A percentile compares a stretch with the other conserved stretches of the same genome.
These are phyloP conservation scores for Deilephila elpenor DNA, from an alignment of 2,888 invertebrate species.

Conservation along the genomic window DNA sequence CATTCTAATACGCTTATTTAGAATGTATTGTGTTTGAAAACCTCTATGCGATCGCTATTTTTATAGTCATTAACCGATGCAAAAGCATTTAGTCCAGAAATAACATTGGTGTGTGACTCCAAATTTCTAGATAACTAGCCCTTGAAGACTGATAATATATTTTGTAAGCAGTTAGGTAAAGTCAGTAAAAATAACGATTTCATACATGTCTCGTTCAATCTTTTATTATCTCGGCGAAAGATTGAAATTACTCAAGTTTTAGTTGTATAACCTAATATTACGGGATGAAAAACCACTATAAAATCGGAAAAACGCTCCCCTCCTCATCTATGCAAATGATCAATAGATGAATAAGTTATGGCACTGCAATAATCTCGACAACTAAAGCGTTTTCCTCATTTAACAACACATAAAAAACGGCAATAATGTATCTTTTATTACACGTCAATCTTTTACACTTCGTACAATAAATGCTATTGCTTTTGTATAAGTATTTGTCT, in stretches of 20 bases:
- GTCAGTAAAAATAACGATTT: no score
- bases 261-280: no score
- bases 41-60: background rate
- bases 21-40: conserved; percentile 5
- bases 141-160: no score
- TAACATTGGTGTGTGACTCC: no score
- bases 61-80: background rate
- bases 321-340: background rate
- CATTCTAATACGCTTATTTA: background rate
- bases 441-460: background rate
- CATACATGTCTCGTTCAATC: no score
- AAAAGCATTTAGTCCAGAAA: background rate
- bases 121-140: no score
- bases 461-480: background rate
- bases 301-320: no score
- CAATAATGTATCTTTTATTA: conserved; percentile 12
- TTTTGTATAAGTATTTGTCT: background rate
- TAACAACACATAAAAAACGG: conserved; percentile 21
- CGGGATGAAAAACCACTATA: no score
- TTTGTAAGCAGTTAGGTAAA: no score
- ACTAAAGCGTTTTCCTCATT: conserved; percentile 27
- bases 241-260: no score
- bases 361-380: conserved; percentile 9
- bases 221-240: no score
- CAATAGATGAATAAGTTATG: conserved; percentile 8